Evolutionary conservation across 2,113 vertebrate species (phyloP), one percentile per base, ranked within the genome.

Genomic region (Glaucidium brasilianum): DNA sequence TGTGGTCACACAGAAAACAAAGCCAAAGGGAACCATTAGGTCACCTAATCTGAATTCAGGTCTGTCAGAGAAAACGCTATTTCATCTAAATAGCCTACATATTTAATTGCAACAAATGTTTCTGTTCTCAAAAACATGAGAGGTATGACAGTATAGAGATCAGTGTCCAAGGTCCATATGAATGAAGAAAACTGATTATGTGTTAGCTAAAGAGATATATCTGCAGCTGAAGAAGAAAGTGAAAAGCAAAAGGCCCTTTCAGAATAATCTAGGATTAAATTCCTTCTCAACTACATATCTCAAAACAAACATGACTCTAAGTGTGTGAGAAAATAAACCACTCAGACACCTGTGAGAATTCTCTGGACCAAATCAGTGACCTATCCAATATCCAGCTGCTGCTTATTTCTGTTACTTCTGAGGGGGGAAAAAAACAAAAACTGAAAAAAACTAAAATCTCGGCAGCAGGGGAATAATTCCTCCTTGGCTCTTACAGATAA

Each of bases 321-420:
- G 45, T 47, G 30, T 73, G 37, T 67, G 64, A 89, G 80, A 92
- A 94, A 95, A 94, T 55, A 86, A 94, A 86, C 34, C 55, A 76
- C 83, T 86, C 50, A 45, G 78, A 82, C 63, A 93, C 92, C 71
- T 92, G 85, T 94, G 79, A 92, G 72, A 88, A 86, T 95, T 86
- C 88, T 88, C 71, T 67, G 50, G 76, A 90, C 22, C 58, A 88
- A 76, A 93, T 73, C 67, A 90, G 45, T 20, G 2, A 76, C 94
- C 75, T 85, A 62, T 29, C 75, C 82, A 94, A 80, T 37, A 93
- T 22, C n/a, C 91, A 96, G 82, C 88, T 95, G 88, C 71, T 88
- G 41, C 63, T 76, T 94, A 62, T 85, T 94, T 88, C 35, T 80
- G 21, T 80, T 86, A 69, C 45, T 88, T 95, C 50, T 58, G 45